Evolutionary conservation across 2,113 vertebrate species (phyloP).

Genomic region (Hippoglossus stenolepis): DNA sequence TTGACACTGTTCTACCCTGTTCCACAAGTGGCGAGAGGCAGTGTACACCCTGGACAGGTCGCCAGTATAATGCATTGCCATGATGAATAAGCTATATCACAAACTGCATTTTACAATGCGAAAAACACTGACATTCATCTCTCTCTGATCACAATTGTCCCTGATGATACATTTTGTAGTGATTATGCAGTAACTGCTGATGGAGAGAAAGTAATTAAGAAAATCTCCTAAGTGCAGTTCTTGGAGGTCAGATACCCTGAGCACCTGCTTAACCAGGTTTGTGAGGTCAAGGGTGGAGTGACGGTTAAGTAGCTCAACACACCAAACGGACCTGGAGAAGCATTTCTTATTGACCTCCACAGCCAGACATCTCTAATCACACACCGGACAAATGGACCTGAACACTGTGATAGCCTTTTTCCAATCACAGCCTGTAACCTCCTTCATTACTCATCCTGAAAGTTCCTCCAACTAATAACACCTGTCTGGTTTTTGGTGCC

Average conservation of each 20-base stretch:
- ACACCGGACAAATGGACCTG: constrained; percentile 18
- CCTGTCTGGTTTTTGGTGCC: constrained; percentile 34
- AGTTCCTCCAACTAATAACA: constrained; percentile 22
- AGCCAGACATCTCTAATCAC: constrained; percentile 7
- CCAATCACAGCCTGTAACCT: constrained; percentile 27
- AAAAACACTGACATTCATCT: no score
- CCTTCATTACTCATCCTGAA: constrained; percentile 62
- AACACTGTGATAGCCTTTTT: constrained; percentile 23
- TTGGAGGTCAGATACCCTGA: neutral
- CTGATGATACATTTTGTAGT: no score
- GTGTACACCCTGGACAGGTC: no score
- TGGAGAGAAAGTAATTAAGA: no score
- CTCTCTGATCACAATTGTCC: no score
- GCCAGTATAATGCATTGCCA: no score
- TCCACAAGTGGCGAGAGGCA: no score
- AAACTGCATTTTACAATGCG: no score
- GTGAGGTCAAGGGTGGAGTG: constrained; percentile 29
- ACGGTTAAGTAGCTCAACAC: constrained; percentile 26
- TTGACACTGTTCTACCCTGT: no score
- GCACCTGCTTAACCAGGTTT: neutral
- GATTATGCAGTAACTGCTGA: no score
- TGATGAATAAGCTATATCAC: no score
- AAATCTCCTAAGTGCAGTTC: no score
- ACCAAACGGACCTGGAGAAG: constrained; percentile 5
- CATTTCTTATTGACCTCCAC: constrained; percentile 5